Evolutionary conservation across 2,113 vertebrate genomes (phyloP), one percentile per base, ranked within the genome.

Genomic region (Nerophis ophidion): DNA sequence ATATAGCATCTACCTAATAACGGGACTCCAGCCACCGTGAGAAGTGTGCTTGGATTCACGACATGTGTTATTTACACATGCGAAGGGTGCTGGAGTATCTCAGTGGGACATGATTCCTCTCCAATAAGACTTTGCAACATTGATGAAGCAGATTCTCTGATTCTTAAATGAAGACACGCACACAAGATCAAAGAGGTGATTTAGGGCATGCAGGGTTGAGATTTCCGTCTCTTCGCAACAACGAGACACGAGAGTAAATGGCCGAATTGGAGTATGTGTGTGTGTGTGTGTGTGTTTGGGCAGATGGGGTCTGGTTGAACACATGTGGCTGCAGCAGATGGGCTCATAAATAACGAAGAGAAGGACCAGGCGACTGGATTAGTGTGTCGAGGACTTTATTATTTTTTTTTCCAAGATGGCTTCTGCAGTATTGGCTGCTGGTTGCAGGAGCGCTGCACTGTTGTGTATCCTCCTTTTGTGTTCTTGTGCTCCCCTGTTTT

Each of bases 321-420:
- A 72, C 82, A 80, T 84, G 78, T 86, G 81, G 72, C 74, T 76
- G 80, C 49, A 83, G 53, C 90, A 91, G 87, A 90, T 90, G 87
- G 40, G 90, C 84, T 89, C 87, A 89, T 91, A 77, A 88, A 91
- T 89, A 89, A 87, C 75, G 81, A 76, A 87, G 76, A 71, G 54
- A 76, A 74, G 71, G 66, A 57, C 46, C 71, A 55, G 42, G 26
- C 48, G 26, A 48, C 7, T 9, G 53, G 50, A 44, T 65, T 59
- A 38, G 42, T 69, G 45, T 36, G 47, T 40, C 65, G 57, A 57
- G 36, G 70, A 40, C 49, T n/a, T 9, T 13, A 14, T 26, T 26
- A 3, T 26, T 2, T 26, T 26, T 26, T 26, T 26, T 26, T 26
- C 26, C 26, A 26, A 26, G 26, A 26, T 26, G 26, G 26, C 26